Base-by-base conservation (phyloP, 2,888 invertebrate species). In the Acanthacorydalis orientalis region DNA sequence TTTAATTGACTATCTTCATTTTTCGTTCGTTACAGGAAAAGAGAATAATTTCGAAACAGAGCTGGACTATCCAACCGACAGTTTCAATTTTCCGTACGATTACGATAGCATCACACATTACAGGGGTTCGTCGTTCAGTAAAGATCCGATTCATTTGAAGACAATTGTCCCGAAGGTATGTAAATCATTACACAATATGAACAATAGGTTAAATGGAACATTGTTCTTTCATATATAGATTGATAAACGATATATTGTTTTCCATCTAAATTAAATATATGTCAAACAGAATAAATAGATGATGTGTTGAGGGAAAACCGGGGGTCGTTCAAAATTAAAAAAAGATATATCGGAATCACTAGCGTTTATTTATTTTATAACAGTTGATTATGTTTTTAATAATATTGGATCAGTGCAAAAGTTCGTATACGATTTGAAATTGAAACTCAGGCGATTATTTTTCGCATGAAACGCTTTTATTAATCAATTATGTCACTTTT, bases 1-100 rank as follows among this genome's bases (percentile, higher is more conserved):
- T n/a, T n/a, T n/a, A n/a, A n/a, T n/a, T n/a, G n/a, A n/a, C 9
- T n/a, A 39, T 39, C 6, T 2, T 10, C 31, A 12, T 12, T 38
- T 46, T 32, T 2, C 38, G 35, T 33, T 11, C 40, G 46, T 41
- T 49, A 50, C 9, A 40, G 49, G 51, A 48, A 37, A 49, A 47
- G 44, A 33, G 43, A 32, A 41, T 31, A 14, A 64, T 65, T 48
- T 65, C 65, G 33, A 54, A 57, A 44, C 57, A 15, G 55, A 60
- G 7, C 49, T 56, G 9, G 15, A 44, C 9, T n/a, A 23, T 23
- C 23, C 2, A 4, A 4, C 23, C 23, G 6, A 23, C 6, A 4
- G 6, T 9, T 56, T 50, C 49, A 50, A 44, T 40, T 31, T 53
- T 12, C 51, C 53, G 8, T 56, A 56, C 33, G 55, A 55, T 44